Percentiles rank a stretch among this genome's conserved stretches.
These are phyloP conservation scores for Odontamblyopus rebecca DNA, from an alignment of 2,797 vertebrate species.

Conservation along the genomic window DNA sequence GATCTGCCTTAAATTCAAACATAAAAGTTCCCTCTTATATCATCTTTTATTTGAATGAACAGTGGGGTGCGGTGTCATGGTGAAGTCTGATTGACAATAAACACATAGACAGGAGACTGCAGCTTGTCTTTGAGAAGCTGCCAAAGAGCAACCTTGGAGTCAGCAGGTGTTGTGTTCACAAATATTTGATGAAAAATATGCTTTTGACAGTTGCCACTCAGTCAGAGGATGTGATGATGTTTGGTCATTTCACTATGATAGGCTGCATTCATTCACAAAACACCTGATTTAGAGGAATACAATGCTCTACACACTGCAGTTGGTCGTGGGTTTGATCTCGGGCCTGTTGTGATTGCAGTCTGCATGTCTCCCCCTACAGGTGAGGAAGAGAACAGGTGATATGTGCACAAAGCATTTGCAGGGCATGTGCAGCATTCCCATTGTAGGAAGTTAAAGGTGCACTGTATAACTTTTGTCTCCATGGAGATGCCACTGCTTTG, in stretches of 20 bases:
- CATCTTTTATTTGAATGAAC: not conserved
- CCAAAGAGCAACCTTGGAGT: not conserved
- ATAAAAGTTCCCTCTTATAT: not conserved
- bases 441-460: no score
- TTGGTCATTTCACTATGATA: not conserved
- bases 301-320: no score
- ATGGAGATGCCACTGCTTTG: no score
- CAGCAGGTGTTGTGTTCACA: not conserved
- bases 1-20: not conserved
- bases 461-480: no score
- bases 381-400: not conserved
- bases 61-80: not conserved
- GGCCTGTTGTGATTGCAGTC: not conserved
- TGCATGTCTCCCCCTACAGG: conserved; percentile 5
- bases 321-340: not conserved
- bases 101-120: not conserved
- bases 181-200: not conserved
- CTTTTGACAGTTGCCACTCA: not conserved
- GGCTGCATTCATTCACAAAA: not conserved
- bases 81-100: not conserved
- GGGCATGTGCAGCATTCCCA: no score
- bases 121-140: not conserved
- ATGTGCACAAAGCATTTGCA: not conserved
- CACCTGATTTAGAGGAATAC: not conserved
- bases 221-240: not conserved